Conservation (phyloP, 1,140 invertebrate genomes). For the Ips nitidus region DNA sequence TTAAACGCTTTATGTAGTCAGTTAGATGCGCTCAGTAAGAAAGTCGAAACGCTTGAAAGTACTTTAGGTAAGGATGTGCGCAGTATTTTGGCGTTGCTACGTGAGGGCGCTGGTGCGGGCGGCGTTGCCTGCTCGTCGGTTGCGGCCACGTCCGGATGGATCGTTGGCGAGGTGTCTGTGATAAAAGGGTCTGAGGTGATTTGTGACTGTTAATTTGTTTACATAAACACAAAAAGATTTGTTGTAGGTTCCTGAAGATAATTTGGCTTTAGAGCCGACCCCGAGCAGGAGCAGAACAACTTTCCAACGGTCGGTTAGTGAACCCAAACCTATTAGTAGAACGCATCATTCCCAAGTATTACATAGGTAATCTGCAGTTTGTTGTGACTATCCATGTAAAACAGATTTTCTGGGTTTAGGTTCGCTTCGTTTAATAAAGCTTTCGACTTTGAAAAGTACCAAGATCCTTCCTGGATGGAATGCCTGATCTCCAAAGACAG, state of each 20-base stretch:
- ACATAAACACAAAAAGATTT: neutral
- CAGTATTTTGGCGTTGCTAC: conserved; percentile 65
- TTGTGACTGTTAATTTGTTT: neutral
- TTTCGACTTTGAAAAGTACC: conserved; percentile 49
- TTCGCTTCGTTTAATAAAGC: conserved; percentile 52
- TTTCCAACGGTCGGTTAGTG: conserved; percentile 51
- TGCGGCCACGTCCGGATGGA: conserved; percentile 5
- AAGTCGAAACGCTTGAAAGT: conserved; percentile 63
- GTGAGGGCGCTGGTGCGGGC: conserved; percentile 53
- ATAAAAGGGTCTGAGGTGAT: conserved; percentile 36
- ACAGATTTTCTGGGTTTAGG: conserved; percentile 32
- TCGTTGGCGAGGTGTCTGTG: conserved; percentile 17
- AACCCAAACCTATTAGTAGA: conserved; percentile 52
- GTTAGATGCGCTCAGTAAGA: conserved; percentile 66
- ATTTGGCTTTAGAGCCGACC: conserved; percentile 44
- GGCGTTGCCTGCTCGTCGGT: neutral
- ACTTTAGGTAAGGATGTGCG: conserved; percentile 67
- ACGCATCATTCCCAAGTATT: conserved; percentile 49
- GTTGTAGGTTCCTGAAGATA: conserved; percentile 49
- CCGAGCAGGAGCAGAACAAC: conserved; percentile 45
- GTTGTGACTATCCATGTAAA: neutral
- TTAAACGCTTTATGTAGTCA: conserved; percentile 59
- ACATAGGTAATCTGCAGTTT: conserved; percentile 43
- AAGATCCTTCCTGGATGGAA: conserved; percentile 45
- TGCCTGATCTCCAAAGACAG: conserved; percentile 40